Base-by-base conservation (phyloP, 1,140 invertebrate species). In the Drosophila tani region DNA sequence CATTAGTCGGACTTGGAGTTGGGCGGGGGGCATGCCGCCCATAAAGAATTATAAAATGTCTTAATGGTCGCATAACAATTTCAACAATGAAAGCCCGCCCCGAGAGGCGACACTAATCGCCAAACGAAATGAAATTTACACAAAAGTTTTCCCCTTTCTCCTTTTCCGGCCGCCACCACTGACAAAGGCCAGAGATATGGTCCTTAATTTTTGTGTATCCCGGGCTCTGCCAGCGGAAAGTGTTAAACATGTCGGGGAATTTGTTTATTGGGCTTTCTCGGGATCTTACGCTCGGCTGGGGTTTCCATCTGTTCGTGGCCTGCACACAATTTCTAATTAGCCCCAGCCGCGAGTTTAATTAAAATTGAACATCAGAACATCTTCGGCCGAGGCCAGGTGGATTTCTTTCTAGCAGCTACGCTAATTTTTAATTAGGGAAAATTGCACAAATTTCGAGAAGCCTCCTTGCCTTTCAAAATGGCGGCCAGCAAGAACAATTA, bases 41-140 rank as follows among this genome's bases (percentile, higher is more conserved):
- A 80, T 91, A 88, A 91, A 85, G 88, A 82, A 88, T 88, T 91
- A 91, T 91, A 91, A 91, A 91, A 85, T 88, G 90, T 91, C 81
- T 90, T 91, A 88, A 91, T 91, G 75, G 83, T 49, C 65, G 77
- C 85, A 85, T 91, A 88, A 91, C 88, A 91, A 91, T 91, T 91
- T 85, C 71, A 84, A 91, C 79, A 88, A 88, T 82, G 76, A 71
- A 71, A 73, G n/a, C 51, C 65, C 51, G 57, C 69, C 50, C 46
- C 17, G 55, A 68, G 73, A 57, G 76, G 85, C 85, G 90, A 91
- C 90, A 91, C 90, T 91, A 91, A 91, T 91, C 90, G 86, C 80
- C 84, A 71, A 85, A 85, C 79, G 75, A 91, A 91, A 91, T 91
- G 86, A 83, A 91, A 91, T 92, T 91, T 91, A 91, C 59, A 79